phyloP scores from a whole-genome alignment of 2,888 invertebrate genomes.

The Steinernema carpocapsae region DNA sequence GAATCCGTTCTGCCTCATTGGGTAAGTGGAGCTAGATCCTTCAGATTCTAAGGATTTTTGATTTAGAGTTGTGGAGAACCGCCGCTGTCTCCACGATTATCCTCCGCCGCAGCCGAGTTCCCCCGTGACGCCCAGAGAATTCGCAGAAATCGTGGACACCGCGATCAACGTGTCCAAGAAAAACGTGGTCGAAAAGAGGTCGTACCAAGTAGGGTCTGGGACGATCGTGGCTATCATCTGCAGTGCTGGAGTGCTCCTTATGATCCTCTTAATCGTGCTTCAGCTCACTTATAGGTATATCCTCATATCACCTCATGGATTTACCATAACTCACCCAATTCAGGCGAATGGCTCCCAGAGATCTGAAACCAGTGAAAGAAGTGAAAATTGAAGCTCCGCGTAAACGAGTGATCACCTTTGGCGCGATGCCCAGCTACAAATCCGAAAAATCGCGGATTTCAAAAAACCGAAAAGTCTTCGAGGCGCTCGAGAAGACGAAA shows the following conservation, averaged over 20 bases:
- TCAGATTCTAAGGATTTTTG: background rate
- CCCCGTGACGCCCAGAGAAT: background rate
- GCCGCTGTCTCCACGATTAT: slow-evolving; percentile 18
- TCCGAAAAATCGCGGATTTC: background rate
- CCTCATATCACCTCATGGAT: background rate
- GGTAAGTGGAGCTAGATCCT: background rate
- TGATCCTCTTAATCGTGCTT: background rate
- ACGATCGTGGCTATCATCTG: background rate
- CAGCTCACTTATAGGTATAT: slow-evolving; percentile 20
- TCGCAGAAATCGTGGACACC: background rate
- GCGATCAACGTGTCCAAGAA: too few species aligned
- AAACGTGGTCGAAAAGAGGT: background rate
- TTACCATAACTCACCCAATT: background rate
- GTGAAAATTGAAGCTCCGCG: slow-evolving; percentile 11
- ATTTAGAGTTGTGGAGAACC: slow-evolving; percentile 20
- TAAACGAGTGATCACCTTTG: slow-evolving; percentile 5
- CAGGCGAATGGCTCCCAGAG: slow-evolving; percentile 6
- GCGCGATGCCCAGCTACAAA: slow-evolving; percentile 6
- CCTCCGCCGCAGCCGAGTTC: background rate
- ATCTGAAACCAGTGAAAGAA: background rate
- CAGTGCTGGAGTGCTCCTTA: background rate
- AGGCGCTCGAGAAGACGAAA: slow-evolving; percentile 8
- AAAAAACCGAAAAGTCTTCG: slow-evolving; percentile 23
- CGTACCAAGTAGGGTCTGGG: background rate
- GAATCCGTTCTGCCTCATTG: slow-evolving; percentile 23